Percentiles rank a stretch among this genome's conserved stretches.
phyloP scores from a whole-genome alignment of 2,888 invertebrate species.

The Stramonita haemastoma region DNA sequence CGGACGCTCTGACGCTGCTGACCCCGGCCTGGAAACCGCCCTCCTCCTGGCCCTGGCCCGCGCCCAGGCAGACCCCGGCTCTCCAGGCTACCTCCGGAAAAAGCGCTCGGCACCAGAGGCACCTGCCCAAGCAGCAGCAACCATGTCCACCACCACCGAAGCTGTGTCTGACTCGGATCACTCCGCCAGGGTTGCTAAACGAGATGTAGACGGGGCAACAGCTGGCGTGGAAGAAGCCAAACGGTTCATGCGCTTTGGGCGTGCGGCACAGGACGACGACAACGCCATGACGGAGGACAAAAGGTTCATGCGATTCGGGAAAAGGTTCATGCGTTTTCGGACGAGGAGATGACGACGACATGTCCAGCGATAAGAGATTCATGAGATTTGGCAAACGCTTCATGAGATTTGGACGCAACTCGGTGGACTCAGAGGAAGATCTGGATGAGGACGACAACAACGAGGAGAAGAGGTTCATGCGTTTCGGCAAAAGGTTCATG shows the following conservation, averaged over 20 bases:
- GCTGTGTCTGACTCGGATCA: constrained; percentile 53
- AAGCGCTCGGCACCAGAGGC: constrained; percentile 42
- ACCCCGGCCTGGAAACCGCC: constrained; percentile 55
- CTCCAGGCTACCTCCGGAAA: constrained; percentile 29
- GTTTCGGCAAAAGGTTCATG: constrained; percentile 66
- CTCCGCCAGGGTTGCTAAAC: constrained; percentile 52
- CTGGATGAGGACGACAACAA: constrained; percentile 48
- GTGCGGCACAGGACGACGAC: constrained; percentile 53
- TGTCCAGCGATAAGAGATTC: constrained; percentile 62
- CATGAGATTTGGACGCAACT: constrained; percentile 64
- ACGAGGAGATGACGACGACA: constrained; percentile 53
- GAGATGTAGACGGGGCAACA: constrained; percentile 44
- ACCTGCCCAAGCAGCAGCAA: constrained; percentile 39
- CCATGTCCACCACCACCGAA: constrained; percentile 55
- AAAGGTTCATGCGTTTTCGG: constrained; percentile 64
- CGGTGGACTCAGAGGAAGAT: constrained; percentile 23
- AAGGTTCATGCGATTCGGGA: constrained; percentile 59
- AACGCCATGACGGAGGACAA: constrained; percentile 54
- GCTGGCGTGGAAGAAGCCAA: constrained; percentile 45
- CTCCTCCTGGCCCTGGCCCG: constrained; percentile 44
- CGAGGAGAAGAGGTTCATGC: constrained; percentile 54
- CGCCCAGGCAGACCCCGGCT: constrained; percentile 49
- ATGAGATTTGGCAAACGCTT: constrained; percentile 58
- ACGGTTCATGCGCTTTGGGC: constrained; percentile 61
- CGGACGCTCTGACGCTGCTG: constrained; percentile 55